Base-by-base conservation (phyloP, 2,888 invertebrate species). In the Drosophila incognita region DNA sequence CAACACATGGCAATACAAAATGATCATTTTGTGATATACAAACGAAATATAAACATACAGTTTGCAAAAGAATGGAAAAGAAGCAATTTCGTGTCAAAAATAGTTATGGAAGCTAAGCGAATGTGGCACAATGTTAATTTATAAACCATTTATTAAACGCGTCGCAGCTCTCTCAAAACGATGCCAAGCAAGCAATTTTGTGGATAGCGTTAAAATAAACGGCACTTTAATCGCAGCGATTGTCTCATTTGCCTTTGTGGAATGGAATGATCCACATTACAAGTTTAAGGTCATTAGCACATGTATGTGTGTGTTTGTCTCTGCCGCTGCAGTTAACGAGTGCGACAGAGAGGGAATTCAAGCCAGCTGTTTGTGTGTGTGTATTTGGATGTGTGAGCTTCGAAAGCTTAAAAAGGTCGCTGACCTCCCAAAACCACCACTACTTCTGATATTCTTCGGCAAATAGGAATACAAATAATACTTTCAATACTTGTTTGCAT, bases 211-310 rank as follows among this genome's bases (percentile, higher is more conserved):
- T 85, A 81, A 73, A 79, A 56, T 29, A 15, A 56, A 84, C 84
- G 83, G 84, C 67, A 81, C 72, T 81, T 85, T 85, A 85, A 84
- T 81, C 83, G 64, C 75, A 64, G 59, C 52, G 79, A 64, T 76
- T 68, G 61, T 53, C 18, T 67, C 61, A 66, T 72, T 83, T 82
- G 61, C 61, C 61, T 78, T 75, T 66, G 68, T 77, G 54, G 68
- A 66, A 67, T 70, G 60, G 63, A 66, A 48, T 75, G 75, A 67
- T 76, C 65, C 76, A 79, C 53, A 74, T 73, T 76, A 53, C 57
- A 73, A 68, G 69, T 74, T 80, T 76, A 76, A 79, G 79, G 68
- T 69, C 79, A 79, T 79, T 79, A 71, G 66, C 80, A 76, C 76
- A 53, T 61, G 49, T 52, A 33, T 51, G 49, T 36, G 29, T 48